Evolutionary conservation across 2,113 vertebrate genomes (phyloP), one percentile per base, ranked within the genome.

Genomic region (Zosterops hypoxanthus): DNA sequence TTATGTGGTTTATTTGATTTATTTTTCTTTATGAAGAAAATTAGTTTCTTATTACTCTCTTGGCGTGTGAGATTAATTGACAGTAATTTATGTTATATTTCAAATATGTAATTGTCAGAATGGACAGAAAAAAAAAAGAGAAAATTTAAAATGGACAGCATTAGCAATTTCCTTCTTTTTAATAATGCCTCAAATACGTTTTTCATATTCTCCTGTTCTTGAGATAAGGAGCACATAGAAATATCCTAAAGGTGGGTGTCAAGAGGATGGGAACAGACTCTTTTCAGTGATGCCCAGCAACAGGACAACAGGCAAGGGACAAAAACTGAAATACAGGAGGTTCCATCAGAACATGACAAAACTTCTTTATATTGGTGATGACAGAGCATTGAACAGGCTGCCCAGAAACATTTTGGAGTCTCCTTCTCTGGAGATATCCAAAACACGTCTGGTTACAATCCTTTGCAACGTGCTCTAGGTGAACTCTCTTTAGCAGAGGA

Each of bases 11-110:
- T 93, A 82, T 87, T 93, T 41, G 64, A 82, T 89, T 96, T 89
- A 73, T 92, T 96, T 96, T 92, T 70, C 33, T 92, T 21, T 75
- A 57, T 78, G 49, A 52, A 75, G 59, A 89, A 97, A 96, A 95
- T 78, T 17, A 72, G 39, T 93, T 93, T 94, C 50, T 87, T 94
- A 89, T 76, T 89, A 73, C 21, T 92, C 44, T 39, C 41, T 57
- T 92, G 77, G 8, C 60, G 78, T 64, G 42, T 72, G 50, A 91
- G 66, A 93, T 87, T 50, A 97, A 89, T 93, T 85, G 36, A 83
- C 36, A 91, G 24, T n/a, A 90, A 84, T 86, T 88, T 94, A 80
- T 59, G 76, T 87, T 61, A 39, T 60, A 50, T 24, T 84, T 94
- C 34, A 59, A 49, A 63, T 53, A 34, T 49, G 14, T 53, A 90